These are phyloP conservation scores for Eurosta solidaginis DNA, from an alignment of 1,140 invertebrate genomes.

Conservation along the genomic window DNA sequence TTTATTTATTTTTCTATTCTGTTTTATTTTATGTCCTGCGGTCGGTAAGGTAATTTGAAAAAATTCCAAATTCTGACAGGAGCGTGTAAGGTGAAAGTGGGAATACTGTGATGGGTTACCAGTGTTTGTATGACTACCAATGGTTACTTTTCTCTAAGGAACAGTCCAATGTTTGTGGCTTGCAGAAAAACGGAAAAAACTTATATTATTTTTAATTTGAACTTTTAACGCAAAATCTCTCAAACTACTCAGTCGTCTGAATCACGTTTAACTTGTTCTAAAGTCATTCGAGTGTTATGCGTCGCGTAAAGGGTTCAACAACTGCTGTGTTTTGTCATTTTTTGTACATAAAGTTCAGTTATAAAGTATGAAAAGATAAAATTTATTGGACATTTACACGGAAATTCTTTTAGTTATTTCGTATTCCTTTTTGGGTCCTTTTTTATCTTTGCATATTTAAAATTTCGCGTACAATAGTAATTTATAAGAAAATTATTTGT, in stretches of 20 bases:
- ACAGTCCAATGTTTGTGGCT: not conserved
- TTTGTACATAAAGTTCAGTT: not conserved
- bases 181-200: not conserved
- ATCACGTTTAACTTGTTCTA: not conserved
- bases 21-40: not conserved
- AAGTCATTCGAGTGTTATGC: not conserved
- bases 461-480: not conserved
- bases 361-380: slow-evolving; percentile 45
- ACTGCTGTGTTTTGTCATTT: not conserved
- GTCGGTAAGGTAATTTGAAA: slow-evolving; percentile 21
- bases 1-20: not conserved
- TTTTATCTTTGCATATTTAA: not conserved
- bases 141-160: not conserved
- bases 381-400: slow-evolving; percentile 58
- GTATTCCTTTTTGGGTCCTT: slow-evolving; percentile 11
- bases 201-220: not conserved
- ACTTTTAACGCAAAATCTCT: not conserved
- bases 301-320: slow-evolving; percentile 32
- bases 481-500: slow-evolving; percentile 20
- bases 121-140: not conserved
- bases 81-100: no score
- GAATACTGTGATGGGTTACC: no score
- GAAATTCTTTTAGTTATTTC: slow-evolving; percentile 53
- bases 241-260: not conserved
- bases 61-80: no score